Conservation (phyloP, 1,140 invertebrate genomes). For the Heterodera schachtii region DNA sequence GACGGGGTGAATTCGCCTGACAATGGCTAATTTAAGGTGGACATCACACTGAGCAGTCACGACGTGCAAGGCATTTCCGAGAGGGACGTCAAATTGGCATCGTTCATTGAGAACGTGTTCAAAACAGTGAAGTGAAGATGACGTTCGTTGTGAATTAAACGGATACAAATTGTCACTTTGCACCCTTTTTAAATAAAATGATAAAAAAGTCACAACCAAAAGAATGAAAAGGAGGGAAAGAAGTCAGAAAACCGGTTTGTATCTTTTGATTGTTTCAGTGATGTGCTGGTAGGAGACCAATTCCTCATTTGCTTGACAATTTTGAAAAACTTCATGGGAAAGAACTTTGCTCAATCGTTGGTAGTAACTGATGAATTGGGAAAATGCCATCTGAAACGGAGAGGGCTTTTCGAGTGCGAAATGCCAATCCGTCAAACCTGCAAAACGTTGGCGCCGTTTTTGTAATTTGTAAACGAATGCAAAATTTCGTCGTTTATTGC, state of each 20-base stretch:
- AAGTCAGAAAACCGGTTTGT: conserved; percentile 74
- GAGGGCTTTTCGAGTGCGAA: background rate
- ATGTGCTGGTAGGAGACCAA: conserved; percentile 97
- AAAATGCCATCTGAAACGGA: conserved; percentile 80
- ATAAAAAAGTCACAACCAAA: background rate
- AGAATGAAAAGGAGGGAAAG: background rate
- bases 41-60: conserved; percentile 49
- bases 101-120: conserved; percentile 43
- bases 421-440: conserved; percentile 66
- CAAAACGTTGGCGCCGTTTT: conserved; percentile 87
- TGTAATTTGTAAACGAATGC: conserved; percentile 90
- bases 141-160: background rate
- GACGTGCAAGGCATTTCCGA: conserved; percentile 53
- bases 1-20: background rate
- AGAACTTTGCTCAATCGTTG: conserved; percentile 93
- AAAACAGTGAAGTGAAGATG: background rate
- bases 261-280: conserved; percentile 99
- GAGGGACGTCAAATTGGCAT: conserved; percentile 46
- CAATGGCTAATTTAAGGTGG: conserved; percentile 28
- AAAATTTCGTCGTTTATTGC: conserved; percentile 91
- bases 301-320: conserved; percentile 78
- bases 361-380: conserved; percentile 94
- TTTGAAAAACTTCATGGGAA: conserved; percentile 74
- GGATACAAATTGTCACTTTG: background rate
- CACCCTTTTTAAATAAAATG: background rate